These are phyloP conservation scores for Zenarchopterus dispar DNA, from an alignment of 2,797 vertebrate species.

Conservation along the genomic window DNA sequence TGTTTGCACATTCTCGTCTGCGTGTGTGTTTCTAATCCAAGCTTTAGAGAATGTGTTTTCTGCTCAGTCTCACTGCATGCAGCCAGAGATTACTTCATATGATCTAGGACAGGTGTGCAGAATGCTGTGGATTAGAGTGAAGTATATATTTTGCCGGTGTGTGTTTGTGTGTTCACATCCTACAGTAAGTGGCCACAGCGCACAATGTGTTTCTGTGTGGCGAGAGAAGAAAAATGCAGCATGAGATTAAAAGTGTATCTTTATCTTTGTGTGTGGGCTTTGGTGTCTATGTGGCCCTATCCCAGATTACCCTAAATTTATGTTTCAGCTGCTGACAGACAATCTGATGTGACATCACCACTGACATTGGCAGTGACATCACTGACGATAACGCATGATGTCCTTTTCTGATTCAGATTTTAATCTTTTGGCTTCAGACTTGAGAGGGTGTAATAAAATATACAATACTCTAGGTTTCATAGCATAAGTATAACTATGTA, in stretches of 20 bases:
- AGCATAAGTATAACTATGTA: too few relatives aligned
- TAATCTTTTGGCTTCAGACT: conserved; percentile 50
- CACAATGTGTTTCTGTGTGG: conserved; percentile 4
- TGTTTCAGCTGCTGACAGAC: conserved; percentile 46
- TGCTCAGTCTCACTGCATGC: conserved; percentile 53
- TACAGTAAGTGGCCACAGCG: conserved; percentile 1
- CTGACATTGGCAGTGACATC: conserved; percentile 49
- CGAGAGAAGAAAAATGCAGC: not conserved
- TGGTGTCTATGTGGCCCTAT: conserved; percentile 51
- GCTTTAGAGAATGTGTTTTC: conserved; percentile 53
- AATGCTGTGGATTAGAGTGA: conserved; percentile 42
- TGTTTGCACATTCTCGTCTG: not conserved
- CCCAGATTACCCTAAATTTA: conserved; percentile 77
- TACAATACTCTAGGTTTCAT: too few relatives aligned
- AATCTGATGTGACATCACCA: conserved; percentile 58
- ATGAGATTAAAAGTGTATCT: conserved; percentile 55
- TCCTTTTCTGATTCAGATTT: conserved; percentile 58
- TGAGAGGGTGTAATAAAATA: conserved; percentile 26
- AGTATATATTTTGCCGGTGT: conserved; percentile 15
- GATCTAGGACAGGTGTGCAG: conserved; percentile 61
- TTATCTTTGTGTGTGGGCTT: conserved; percentile 41
- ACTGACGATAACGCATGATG: conserved; percentile 48
- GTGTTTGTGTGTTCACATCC: conserved; percentile 5
- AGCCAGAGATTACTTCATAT: conserved; percentile 60
- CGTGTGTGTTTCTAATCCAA: conserved; percentile 55